phyloP scores from a whole-genome alignment of 2,113 vertebrate species.

The Leptobrachium ailaonicum region DNA sequence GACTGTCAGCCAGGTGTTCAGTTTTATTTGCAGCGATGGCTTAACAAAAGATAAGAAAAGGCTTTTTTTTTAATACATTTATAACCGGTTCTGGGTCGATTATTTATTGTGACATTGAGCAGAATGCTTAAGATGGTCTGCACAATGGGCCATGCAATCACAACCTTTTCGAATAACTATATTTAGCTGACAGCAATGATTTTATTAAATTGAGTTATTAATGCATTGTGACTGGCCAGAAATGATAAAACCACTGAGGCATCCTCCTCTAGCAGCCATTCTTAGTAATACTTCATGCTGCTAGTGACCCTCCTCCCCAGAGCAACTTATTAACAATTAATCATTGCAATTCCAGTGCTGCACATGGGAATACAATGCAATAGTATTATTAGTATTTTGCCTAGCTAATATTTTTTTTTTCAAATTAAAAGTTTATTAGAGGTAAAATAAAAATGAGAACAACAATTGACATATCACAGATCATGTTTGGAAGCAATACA shows the following conservation, averaged over 20 bases:
- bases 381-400: not conserved
- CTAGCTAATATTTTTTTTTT: not conserved
- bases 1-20: too few species aligned
- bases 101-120: not conserved
- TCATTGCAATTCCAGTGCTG: slow-evolving; percentile 10
- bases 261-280: not conserved
- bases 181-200: slow-evolving; percentile 26
- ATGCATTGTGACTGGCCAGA: slow-evolving; percentile 28
- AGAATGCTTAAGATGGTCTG: not conserved
- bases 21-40: too few species aligned
- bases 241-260: slow-evolving; percentile 19
- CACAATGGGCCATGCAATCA: slow-evolving; percentile 28
- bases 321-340: slow-evolving; percentile 34
- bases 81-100: not conserved
- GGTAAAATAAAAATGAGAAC: too few species aligned
- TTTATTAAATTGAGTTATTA: slow-evolving; percentile 35
- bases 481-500: too few species aligned
- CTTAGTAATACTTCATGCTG: slow-evolving; percentile 4
- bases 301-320: slow-evolving; percentile 9
- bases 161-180: slow-evolving; percentile 31
- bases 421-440: too few species aligned
- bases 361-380: not conserved
- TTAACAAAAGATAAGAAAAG: too few species aligned
- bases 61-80: not conserved
- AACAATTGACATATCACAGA: too few species aligned